Evolutionary conservation across 2,797 vertebrate species (phyloP).

Genomic region (Leptodactylus fallax): DNA sequence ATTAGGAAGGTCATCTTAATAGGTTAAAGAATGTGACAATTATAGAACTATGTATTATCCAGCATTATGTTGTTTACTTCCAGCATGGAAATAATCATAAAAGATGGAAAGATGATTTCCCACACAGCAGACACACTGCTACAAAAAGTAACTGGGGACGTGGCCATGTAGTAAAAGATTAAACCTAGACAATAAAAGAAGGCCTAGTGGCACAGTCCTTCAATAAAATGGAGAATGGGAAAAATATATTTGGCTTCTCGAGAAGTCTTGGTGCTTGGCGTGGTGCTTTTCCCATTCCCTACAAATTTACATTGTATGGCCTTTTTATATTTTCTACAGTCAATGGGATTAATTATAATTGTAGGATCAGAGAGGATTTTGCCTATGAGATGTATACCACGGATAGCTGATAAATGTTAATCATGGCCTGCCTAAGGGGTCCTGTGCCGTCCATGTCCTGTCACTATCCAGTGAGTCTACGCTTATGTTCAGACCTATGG

Average conservation of each 20-base stretch:
- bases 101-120: conserved; percentile 24
- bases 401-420: background rate
- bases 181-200: background rate
- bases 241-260: background rate
- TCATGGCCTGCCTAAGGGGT: too few relatives aligned
- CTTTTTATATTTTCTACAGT: background rate
- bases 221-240: conserved; percentile 3
- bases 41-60: conserved; percentile 24
- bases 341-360: background rate
- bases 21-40: conserved; percentile 15
- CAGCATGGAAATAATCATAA: conserved; percentile 9
- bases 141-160: background rate
- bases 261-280: background rate
- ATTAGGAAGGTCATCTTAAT: conserved; percentile 31
- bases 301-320: background rate
- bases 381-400: background rate
- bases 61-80: background rate
- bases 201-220: background rate
- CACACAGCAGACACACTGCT: conserved; percentile 1
- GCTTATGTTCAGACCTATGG: too few relatives aligned
- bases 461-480: too few relatives aligned
- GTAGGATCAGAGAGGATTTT: background rate
- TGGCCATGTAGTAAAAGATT: background rate
- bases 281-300: background rate
- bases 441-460: too few relatives aligned